Evolutionary conservation across 2,113 vertebrate species (phyloP), one percentile per base, ranked within the genome.

Genomic region (Oreochromis spilurus): DNA sequence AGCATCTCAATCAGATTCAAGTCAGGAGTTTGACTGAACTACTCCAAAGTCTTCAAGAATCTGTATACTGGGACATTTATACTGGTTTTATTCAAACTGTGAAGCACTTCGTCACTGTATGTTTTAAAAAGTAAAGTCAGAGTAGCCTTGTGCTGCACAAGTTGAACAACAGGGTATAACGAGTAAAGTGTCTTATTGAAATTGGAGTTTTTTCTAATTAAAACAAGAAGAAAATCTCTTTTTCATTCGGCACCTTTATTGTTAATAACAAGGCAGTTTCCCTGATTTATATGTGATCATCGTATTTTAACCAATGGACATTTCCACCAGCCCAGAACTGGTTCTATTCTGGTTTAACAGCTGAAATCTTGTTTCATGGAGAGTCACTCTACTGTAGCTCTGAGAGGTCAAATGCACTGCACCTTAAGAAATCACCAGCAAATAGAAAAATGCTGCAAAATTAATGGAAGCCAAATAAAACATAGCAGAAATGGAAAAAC

Each of bases 401-500:
- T 7, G 58, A 36, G 17, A 36, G 2, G 17, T 12, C 17, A 62
- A 62, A 62, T 7, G 6, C 31, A 62, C 58, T 36, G 31, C 5
- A 12, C 31, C 17, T 62, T 62, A 62, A 62, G 31, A 36, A 36
- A 36, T n/a, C 31, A 36, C 31, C 58, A 36, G 17, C 9, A 62
- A 62, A n/a, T 36, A 62, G 58, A 62, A 62, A 62, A 62, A 0
- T 0, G 0, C 17, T 11, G 16, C 9, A 62, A 62, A 62, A 62
- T 36, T 36, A 62, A 62, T 11, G 29, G 16, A 62, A 36, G 17
- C 9, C 14, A n/a, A 12, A 36, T 7, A 62, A 62, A 62, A 62
- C 17, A n/a, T 3, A 17, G 11, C 26, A 11, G 1, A 36, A 62
- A 36, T 19, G 0, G 0, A 58, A 58, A 58, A 34, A 2, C 16